Conservation (phyloP, 2,113 vertebrate genomes). For the Melanocharis versteri region DNA sequence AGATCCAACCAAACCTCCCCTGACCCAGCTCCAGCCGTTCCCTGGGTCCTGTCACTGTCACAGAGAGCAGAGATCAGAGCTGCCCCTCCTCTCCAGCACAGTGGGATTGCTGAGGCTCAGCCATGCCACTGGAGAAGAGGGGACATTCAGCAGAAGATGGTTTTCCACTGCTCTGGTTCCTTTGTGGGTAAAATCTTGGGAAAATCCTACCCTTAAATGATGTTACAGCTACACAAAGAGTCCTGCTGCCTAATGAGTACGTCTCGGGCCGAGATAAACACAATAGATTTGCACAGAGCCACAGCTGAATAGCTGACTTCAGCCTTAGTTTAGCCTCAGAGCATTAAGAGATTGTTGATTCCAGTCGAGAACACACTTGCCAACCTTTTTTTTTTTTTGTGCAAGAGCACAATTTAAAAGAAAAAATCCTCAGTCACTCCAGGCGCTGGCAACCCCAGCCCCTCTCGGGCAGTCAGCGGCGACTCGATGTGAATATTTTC, state of each 20-base stretch:
- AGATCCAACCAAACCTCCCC: not conserved
- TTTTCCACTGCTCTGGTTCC: not conserved
- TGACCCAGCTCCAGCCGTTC: not conserved
- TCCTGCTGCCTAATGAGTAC: not conserved
- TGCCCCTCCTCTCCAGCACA: not conserved
- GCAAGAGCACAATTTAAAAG: conserved; percentile 17
- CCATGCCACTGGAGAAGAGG: not conserved
- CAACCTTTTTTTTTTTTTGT: not conserved
- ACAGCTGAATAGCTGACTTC: not conserved
- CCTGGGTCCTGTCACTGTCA: not conserved
- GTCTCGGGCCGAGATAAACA: not conserved
- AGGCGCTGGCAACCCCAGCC: not conserved
- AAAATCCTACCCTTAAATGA: not conserved
- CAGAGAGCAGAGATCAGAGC: not conserved
- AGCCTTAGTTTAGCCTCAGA: conserved; percentile 13
- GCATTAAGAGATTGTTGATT: not conserved
- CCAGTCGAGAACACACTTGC: not conserved
- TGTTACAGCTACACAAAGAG: not conserved
- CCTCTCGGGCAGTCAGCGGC: not conserved
- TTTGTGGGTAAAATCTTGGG: not conserved
- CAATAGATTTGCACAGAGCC: not conserved
- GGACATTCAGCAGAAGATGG: not conserved
- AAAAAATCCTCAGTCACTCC: not conserved
- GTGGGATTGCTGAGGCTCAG: not conserved
- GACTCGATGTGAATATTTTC: not conserved